Evolutionary conservation across 2,113 vertebrate species (phyloP), one percentile per base, ranked within the genome.

Genomic region (Coregonus clupeaformis): DNA sequence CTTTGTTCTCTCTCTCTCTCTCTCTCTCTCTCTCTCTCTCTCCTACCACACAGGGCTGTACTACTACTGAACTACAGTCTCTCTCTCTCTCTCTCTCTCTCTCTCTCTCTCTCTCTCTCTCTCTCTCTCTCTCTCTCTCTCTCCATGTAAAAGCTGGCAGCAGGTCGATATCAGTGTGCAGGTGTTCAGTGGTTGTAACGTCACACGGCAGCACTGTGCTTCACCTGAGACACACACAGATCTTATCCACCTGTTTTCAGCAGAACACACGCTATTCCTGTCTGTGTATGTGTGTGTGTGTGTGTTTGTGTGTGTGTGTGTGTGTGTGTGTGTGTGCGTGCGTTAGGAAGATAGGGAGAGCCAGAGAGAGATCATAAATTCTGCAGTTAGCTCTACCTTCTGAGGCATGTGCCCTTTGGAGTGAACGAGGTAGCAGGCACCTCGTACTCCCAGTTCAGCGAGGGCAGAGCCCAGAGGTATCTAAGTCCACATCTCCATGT

Each of bases 131-230:
- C 16, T 18, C 16, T 55, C 81, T 82, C 82, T 63, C 5, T 71
- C 67, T 32, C 47, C 4, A 36, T 69, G 4, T 27, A 62, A 74
- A 32, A 81, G 52, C 72, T 68, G 52, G 32, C 74, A 18, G 45
- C 71, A 2, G 27, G 52, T 73, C 45, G 81, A 77, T 71, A 75
- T 87, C 92, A 89, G 90, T 89, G 1, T 87, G 87, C 90, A 87
- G 80, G 77, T 82, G 30, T 83, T 89, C 82, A 85, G 86, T n/a
- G 49, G 80, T 75, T 72, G 73, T 77, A 60, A 80, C 69, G 9
- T 81, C 55, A 71, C 74, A 74, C 27, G 3, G 29, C 65, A 64
- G 59, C 59, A 30, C 42, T 42, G 30, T 12, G 57, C 68, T 79
- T 82, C 63, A 83, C 76, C 78, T 64, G 72, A 70, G 74, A 79